Evolutionary conservation across 2,888 invertebrate genomes (phyloP).

Genomic region (Eledona agricola): DNA sequence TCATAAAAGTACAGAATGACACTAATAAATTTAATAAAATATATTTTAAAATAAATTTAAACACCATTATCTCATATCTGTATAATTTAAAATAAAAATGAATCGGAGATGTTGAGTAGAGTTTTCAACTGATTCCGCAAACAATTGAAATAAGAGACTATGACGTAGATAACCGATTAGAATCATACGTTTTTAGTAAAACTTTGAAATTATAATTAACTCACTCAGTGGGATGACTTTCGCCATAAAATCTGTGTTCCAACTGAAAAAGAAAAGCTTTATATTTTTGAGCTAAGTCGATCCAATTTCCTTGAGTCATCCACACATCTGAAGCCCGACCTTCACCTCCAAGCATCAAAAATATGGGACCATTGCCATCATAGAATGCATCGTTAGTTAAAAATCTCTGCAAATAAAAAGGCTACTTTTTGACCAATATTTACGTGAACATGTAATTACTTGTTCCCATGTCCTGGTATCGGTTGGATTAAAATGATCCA

Average conservation of each 20-base stretch:
- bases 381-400: constrained; percentile 80
- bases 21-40: too few relatives aligned
- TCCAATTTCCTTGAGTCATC: constrained; percentile 90
- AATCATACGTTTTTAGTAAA: too few relatives aligned
- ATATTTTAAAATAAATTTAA: too few relatives aligned
- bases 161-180: too few relatives aligned
- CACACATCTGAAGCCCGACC: constrained; percentile 83
- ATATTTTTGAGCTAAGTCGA: constrained; percentile 80
- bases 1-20: too few relatives aligned
- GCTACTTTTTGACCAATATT: constrained; percentile 32
- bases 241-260: constrained; percentile 94
- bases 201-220: too few relatives aligned
- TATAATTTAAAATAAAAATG: too few relatives aligned
- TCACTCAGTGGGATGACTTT: constrained; percentile 80
- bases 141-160: too few relatives aligned
- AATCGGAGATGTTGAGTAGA: too few relatives aligned
- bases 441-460: constrained; percentile 63
- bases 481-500: constrained; percentile 84
- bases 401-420: constrained; percentile 70
- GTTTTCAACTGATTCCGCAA: too few relatives aligned
- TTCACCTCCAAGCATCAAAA: constrained; percentile 95
- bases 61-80: too few relatives aligned
- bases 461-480: constrained; percentile 81
- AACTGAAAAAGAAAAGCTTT: constrained; percentile 86
- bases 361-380: constrained; percentile 82